Conservation (phyloP, 2,113 vertebrate species). For the Pterocles gutturalis region DNA sequence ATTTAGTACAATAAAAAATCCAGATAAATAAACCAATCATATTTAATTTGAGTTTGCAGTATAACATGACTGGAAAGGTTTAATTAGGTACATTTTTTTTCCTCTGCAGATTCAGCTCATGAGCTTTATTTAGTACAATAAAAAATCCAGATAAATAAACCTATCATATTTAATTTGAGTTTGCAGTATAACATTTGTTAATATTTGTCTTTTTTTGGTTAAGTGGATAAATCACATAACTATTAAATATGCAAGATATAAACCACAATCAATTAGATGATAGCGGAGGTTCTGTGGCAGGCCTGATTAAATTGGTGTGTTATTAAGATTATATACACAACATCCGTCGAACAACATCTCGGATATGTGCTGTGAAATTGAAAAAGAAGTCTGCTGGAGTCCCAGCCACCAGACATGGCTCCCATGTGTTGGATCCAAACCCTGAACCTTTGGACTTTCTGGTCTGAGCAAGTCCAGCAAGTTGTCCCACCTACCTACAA, state of each 20-base stretch:
- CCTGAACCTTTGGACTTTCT: neutral
- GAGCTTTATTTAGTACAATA: conserved; percentile 37
- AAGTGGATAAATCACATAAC: conserved; percentile 55
- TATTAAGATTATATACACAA: conserved; percentile 49
- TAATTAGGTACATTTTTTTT: too few relatives aligned
- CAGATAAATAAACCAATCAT: conserved; percentile 41
- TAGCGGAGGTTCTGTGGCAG: conserved; percentile 55
- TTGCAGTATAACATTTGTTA: conserved; percentile 54
- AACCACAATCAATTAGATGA: conserved; percentile 74
- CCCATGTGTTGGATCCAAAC: accelerated
- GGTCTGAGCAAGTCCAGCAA: neutral
- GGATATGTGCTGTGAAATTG: neutral
- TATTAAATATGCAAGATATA: conserved; percentile 72
- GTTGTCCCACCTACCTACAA: neutral
- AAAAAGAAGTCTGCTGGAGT: neutral
- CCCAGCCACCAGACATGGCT: neutral
- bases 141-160: conserved; percentile 46
- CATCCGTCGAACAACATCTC: neutral
- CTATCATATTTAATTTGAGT: conserved; percentile 43
- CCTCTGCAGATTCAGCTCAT: neutral
- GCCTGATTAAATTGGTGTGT: conserved; percentile 63
- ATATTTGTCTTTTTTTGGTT: conserved; percentile 68
- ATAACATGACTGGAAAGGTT: neutral
- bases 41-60: conserved; percentile 57
- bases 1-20: conserved; percentile 16